Evolutionary conservation across 2,797 vertebrate species (phyloP), one percentile per base, ranked within the genome.

Genomic region (Manis pentadactyla): DNA sequence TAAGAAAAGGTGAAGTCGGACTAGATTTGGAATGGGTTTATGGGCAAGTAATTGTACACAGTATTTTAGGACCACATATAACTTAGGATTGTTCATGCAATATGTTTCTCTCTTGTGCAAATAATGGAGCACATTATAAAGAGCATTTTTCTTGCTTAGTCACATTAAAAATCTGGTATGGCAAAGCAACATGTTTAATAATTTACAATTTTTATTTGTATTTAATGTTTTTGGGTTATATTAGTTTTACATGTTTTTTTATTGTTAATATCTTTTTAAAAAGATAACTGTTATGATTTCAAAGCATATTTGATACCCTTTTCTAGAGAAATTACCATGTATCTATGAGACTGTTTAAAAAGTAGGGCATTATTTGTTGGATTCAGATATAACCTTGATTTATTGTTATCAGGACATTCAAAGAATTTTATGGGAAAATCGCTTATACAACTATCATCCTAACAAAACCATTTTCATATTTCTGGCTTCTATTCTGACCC

Each of bases 171-270:
- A 89, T 37, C 46, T 89, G 23, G 8, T 87, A 87, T 68, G n/a
- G 21, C 49, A 5, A 96, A 96, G 23, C n/a, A 81, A 61, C 18
- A 84, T 21, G 61, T 49, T 75, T 81, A 63, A 25, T 61, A 59
- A 64, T 91, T 91, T 93, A 34, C 1, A 87, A 87, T 79, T 94
- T 96, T 87, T 9, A 66, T 94, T 94, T 89, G 2, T 86, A 84
- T 49, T 84, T 87, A 69, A 82, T 86, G n/a, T 83, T 95, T 86
- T 96, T 34, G 29, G 81, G 29, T 85, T 92, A 59, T 68, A 29
- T 77, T 92, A 14, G 23, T 86, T 90, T 90, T 78, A 1, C 29
- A 37, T 86, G 27, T 15, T n/a, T 87, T 81, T 96, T 96, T 73
- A 77, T 90, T 87, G 34, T 69, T 85, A 69, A 37, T 79, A 46